Evolutionary conservation across 2,113 vertebrate species (phyloP).

Genomic region (Tichodroma muraria): DNA sequence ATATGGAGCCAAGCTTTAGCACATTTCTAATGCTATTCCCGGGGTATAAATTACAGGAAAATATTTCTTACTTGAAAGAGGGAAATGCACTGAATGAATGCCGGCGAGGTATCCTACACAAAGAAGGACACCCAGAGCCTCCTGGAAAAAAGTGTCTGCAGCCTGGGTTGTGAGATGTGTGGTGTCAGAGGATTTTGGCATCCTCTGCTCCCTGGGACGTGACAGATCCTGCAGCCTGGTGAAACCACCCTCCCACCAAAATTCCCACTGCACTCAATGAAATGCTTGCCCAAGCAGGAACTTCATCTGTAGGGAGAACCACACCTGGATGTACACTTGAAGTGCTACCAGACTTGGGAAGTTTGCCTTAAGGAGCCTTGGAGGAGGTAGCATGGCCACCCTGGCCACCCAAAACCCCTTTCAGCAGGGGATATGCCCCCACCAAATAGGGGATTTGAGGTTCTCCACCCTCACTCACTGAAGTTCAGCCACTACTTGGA

Average conservation of each 20-base stretch:
- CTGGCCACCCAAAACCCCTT: neutral
- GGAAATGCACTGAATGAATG: constrained; percentile 8
- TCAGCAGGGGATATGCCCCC: neutral
- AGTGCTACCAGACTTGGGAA: neutral
- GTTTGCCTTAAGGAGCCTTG: neutral
- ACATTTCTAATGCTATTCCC: constrained; percentile 67
- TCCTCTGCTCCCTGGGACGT: neutral
- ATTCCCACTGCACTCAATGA: neutral
- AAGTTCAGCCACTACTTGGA: neutral
- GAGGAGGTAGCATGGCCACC: neutral
- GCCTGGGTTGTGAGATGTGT: neutral
- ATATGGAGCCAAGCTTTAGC: constrained; percentile 69
- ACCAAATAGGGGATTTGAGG: neutral
- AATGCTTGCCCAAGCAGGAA: neutral
- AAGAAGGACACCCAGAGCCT: neutral
- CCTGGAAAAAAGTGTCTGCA: neutral
- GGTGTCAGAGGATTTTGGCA: neutral
- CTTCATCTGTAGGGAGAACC: neutral
- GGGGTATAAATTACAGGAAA: constrained; percentile 69
- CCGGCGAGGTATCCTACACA: neutral
- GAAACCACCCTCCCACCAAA: neutral
- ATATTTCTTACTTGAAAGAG: constrained; percentile 56
- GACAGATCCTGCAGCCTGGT: neutral
- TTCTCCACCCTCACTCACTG: neutral
- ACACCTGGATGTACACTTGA: accelerated